Evolutionary conservation across 64 coral and sea anemone genomes (phyloP), one percentile per base, ranked within the genome.

Genomic region (Porites australiensis): DNA sequence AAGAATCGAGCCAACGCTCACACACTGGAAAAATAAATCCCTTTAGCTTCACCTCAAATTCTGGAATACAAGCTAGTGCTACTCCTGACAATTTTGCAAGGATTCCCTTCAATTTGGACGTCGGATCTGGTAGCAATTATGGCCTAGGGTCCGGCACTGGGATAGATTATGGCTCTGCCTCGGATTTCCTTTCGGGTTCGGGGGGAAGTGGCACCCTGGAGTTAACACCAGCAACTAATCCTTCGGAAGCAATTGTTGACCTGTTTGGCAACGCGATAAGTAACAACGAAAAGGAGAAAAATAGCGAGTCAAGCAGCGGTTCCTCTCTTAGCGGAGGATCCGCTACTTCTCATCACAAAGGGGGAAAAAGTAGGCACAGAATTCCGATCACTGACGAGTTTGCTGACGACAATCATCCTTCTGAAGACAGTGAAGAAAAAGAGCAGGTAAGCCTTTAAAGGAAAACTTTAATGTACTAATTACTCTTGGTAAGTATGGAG

Each of bases 221-320:
- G 9, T 19, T 98, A 15, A 91, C 95, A 14, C 92, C 95, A 15
- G 95, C 87, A 20, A 91, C 77, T 50, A 93, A 90, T 64, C 89
- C 95, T 53, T 89, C 91, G n/a, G 95, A 98, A 43, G 92, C 76
- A 16, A 89, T 98, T 27, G 82, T 90, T 76, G 86, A 96, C 8
- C 18, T 96, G 47, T 90, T 89, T 43, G 95, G 88, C 8, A 93
- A 74, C 22, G 74, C 79, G 3, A 23, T 77, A 13, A 82, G 82
- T 8, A 83, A 90, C n/a, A 65, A 67, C 48, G 79, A 76, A 52
- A 93, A 71, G 20, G 93, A 91, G 63, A 9, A 22, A 2, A 22
- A 55, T 19, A 68, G 62, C 20, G 46, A 51, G 15, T 84, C 44
- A 15, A 84, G 63, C 47, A 84, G 63, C 19, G 51, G 14, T 65